Evolutionary conservation across 2,113 vertebrate genomes (phyloP).

Genomic region (Lanius collurio): DNA sequence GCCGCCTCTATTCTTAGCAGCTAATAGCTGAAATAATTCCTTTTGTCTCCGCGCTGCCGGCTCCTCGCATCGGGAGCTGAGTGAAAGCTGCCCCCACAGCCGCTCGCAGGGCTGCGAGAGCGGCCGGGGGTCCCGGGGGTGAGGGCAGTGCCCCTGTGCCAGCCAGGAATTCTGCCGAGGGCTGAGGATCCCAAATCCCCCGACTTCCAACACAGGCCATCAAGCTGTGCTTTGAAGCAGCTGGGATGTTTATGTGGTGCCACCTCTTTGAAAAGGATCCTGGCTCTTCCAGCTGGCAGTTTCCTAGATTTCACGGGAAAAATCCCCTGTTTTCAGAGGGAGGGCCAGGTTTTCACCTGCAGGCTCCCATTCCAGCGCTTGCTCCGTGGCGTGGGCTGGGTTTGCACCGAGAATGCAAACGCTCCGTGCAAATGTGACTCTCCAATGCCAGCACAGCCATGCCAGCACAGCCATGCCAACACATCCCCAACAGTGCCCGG

Average conservation of each 20-base stretch:
- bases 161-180: accelerated
- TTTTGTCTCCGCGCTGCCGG: constrained; percentile 22
- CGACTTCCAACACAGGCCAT: accelerated
- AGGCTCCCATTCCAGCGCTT: neutral
- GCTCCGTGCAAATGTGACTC: neutral
- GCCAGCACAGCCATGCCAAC: neutral
- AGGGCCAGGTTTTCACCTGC: neutral
- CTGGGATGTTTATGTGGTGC: neutral
- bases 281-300: neutral
- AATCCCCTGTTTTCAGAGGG: neutral
- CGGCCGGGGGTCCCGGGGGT: neutral
- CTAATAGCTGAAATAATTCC: constrained; percentile 57
- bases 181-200: neutral
- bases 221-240: neutral
- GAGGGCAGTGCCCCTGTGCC: neutral
- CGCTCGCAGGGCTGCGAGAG: neutral
- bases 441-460: neutral
- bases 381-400: neutral
- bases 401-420: neutral
- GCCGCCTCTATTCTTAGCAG: constrained; percentile 53
- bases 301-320: neutral
- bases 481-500: neutral
- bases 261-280: neutral
- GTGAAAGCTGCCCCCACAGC: neutral
- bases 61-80: neutral